Conservation (phyloP, 2,797 vertebrate genomes). For the Pipistrellus pipistrellus region DNA sequence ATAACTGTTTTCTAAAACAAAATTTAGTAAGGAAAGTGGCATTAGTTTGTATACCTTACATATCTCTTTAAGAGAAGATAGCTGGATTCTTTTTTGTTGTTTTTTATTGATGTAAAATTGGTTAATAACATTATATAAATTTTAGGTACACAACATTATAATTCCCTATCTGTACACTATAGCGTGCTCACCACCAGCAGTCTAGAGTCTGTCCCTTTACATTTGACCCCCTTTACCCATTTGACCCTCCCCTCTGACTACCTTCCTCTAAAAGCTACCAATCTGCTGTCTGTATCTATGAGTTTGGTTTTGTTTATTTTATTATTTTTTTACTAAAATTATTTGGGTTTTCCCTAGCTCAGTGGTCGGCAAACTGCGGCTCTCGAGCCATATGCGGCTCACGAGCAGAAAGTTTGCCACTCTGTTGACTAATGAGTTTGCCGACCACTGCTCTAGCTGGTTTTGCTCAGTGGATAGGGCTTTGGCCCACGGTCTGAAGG, state of each 20-base stretch:
- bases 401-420: too few relatives aligned
- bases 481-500: too few relatives aligned
- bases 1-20: constrained; percentile 1
- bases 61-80: constrained; percentile 27
- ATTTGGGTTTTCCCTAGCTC: background rate
- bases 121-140: background rate
- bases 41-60: background rate
- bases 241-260: background rate
- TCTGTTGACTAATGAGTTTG: too few relatives aligned
- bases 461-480: too few relatives aligned
- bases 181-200: background rate
- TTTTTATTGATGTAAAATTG: background rate
- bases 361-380: too few relatives aligned
- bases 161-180: background rate
- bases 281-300: background rate
- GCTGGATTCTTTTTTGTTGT: constrained; percentile 7
- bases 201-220: background rate
- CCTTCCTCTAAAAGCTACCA: background rate
- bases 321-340: background rate
- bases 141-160: background rate
- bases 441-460: too few relatives aligned
- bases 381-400: too few relatives aligned
- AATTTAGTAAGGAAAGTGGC: background rate
- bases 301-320: background rate
- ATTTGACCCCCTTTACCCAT: background rate